These are phyloP conservation scores for Agonopterix subpropinquella DNA, from an alignment of 2,888 invertebrate genomes.

Conservation along the genomic window DNA sequence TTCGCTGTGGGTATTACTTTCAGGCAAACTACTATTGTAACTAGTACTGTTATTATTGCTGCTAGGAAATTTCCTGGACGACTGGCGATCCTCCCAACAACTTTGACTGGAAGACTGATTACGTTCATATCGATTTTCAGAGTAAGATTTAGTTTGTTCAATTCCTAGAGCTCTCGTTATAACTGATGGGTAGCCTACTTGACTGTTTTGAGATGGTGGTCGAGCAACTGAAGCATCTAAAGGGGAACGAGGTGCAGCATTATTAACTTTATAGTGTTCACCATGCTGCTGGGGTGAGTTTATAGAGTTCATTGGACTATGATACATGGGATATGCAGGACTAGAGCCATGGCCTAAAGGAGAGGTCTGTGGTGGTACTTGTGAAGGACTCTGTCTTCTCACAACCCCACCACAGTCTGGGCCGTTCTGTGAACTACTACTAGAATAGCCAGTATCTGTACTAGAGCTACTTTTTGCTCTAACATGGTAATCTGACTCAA, in stretches of 20 bases:
- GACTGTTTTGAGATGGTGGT: conserved; percentile 75
- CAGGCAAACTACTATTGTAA: conserved; percentile 57
- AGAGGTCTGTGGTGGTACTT: conserved; percentile 83
- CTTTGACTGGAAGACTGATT: conserved; percentile 64
- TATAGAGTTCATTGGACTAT: conserved; percentile 87
- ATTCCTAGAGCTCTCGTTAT: conserved; percentile 84
- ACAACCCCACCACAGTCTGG: conserved; percentile 80
- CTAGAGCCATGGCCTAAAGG: conserved; percentile 84
- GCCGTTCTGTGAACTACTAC: conserved; percentile 78
- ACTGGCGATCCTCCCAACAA: conserved; percentile 77
- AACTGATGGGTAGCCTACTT: conserved; percentile 88
- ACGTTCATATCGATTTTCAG: conserved; percentile 73
- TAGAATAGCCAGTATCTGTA: conserved; percentile 78
- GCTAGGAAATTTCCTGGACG: conserved; percentile 66
- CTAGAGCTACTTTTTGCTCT: conserved; percentile 78
- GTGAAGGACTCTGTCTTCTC: conserved; percentile 81
- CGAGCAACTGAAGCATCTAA: conserved; percentile 81
- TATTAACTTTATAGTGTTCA: conserved; percentile 68
- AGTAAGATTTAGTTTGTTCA: conserved; percentile 73
- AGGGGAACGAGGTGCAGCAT: conserved; percentile 80
- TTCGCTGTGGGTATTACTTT: conserved; percentile 66
- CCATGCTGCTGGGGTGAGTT: conserved; percentile 82
- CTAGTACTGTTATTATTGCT: conserved; percentile 54
- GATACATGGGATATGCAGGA: conserved; percentile 89
- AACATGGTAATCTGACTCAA: conserved; percentile 77